Conservation (phyloP, 2,888 invertebrate genomes). For the Metellina segmentata region DNA sequence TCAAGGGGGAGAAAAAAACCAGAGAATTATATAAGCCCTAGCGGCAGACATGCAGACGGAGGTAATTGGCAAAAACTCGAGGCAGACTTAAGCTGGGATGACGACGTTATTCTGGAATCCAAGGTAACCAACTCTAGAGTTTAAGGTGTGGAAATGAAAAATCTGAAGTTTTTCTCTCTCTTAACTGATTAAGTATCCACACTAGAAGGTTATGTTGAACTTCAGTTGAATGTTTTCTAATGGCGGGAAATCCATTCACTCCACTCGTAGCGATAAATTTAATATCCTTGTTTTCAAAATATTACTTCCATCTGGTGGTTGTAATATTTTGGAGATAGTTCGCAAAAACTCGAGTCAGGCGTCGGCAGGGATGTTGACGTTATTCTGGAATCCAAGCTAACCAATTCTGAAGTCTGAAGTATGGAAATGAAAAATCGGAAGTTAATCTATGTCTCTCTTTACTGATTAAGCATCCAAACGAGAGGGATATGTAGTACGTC, state of each 20-base stretch:
- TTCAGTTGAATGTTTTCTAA: neutral
- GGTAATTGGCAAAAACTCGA: neutral
- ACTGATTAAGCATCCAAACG: too few relatives aligned
- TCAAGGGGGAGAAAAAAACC: neutral
- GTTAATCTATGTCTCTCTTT: neutral
- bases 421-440: neutral
- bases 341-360: neutral
- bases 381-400: neutral
- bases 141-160: neutral
- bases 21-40: neutral
- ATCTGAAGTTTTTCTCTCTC: neutral
- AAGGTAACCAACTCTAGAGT: neutral
- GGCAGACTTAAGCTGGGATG: neutral
- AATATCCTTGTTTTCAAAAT: too few relatives aligned
- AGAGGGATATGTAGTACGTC: too few relatives aligned
- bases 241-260: too few relatives aligned
- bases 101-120: neutral
- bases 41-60: neutral
- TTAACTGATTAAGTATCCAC: neutral
- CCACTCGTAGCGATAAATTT: too few relatives aligned
- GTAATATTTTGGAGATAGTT: neutral
- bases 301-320: too few relatives aligned
- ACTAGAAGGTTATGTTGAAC: neutral
- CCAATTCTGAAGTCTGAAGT: neutral
- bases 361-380: neutral